Evolutionary conservation across 2,113 vertebrate species (phyloP).

Genomic region (Pelodiscus sinensis): DNA sequence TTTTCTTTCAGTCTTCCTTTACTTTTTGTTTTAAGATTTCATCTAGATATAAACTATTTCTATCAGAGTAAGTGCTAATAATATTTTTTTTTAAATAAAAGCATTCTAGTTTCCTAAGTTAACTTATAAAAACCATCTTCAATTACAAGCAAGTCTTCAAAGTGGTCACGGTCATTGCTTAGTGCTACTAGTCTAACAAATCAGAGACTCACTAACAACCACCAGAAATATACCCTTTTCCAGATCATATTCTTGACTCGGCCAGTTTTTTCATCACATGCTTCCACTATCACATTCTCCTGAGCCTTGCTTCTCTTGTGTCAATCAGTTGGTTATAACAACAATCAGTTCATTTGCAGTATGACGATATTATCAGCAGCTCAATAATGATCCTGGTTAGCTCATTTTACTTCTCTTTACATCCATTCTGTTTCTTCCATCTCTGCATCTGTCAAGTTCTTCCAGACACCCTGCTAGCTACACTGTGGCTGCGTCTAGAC

Average conservation of each 20-base stretch:
- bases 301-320: background rate
- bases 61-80: background rate
- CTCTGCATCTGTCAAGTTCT: background rate
- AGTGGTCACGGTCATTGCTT: slow-evolving; percentile 50
- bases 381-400: background rate
- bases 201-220: background rate
- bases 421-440: background rate
- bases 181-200: slow-evolving; percentile 24
- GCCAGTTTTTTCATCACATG: background rate
- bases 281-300: background rate
- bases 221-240: background rate
- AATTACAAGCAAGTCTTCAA: background rate
- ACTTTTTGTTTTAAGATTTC: background rate
- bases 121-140: background rate
- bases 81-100: background rate
- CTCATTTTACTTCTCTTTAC: background rate
- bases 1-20: slow-evolving; percentile 14
- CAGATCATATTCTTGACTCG: background rate
- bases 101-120: background rate
- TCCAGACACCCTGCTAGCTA: background rate
- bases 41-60: background rate
- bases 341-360: background rate
- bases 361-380: background rate
- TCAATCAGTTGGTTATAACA: background rate
- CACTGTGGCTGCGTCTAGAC: too few species aligned